Percentiles rank a stretch among this genome's conserved stretches.
Conservation (phyloP, 2,113 vertebrate species). For the Panthera tigris region DNA sequence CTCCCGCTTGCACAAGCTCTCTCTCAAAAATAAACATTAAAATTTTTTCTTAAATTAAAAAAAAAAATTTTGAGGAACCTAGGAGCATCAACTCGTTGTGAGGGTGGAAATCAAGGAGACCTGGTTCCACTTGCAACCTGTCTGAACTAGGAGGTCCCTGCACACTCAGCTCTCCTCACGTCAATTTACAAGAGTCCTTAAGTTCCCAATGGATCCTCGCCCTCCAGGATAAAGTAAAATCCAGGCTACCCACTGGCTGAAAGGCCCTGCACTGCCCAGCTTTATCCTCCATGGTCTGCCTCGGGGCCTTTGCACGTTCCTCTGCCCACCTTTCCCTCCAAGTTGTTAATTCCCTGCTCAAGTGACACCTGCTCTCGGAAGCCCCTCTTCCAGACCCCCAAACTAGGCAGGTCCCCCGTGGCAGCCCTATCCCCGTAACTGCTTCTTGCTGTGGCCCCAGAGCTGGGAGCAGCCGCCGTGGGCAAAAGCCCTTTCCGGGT, state of each 20-base stretch:
- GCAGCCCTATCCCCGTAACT: fast-evolving
- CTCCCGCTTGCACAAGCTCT: too few relatives aligned
- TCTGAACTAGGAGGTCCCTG: not conserved
- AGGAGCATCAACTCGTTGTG: not conserved
- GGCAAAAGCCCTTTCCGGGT: not conserved
- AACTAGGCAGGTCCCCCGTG: too few relatives aligned
- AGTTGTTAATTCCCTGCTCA: not conserved
- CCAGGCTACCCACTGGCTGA: not conserved
- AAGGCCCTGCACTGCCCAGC: too few relatives aligned
- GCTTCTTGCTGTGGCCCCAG: fast-evolving
- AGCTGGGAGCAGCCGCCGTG: not conserved
- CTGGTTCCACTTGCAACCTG: not conserved
- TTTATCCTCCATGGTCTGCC: not conserved
- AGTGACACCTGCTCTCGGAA: not conserved
- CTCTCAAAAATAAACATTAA: too few relatives aligned
- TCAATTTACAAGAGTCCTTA: not conserved
- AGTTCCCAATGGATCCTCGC: not conserved
- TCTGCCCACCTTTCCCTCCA: not conserved
- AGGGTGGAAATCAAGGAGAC: not conserved
- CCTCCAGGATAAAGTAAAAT: not conserved
- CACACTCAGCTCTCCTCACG: not conserved
- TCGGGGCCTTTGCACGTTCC: not conserved
- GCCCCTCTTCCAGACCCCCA: not conserved
- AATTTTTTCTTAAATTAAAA: too few relatives aligned
- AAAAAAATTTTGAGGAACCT: not conserved